phyloP scores from a whole-genome alignment of 1,140 invertebrate species.

The Drosophila lowei region DNA sequence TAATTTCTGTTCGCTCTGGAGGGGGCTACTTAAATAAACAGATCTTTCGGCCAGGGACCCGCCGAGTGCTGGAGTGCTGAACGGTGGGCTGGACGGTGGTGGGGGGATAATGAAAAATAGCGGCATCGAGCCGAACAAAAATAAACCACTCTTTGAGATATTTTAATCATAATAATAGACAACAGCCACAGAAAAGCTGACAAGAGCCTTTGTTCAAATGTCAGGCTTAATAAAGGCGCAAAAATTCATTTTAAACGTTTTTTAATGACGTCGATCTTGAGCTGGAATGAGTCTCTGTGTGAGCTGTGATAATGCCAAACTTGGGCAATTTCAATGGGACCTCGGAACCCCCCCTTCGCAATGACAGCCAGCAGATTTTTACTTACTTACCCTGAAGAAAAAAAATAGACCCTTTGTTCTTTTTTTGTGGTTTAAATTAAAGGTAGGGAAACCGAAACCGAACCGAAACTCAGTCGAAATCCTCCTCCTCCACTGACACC shows the following conservation, averaged over 20 bases:
- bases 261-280: conserved; percentile 73
- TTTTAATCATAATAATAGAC: conserved; percentile 80
- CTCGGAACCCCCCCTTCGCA: conserved; percentile 7
- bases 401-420: conserved; percentile 43
- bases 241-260: conserved; percentile 81
- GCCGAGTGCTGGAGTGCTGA: conserved; percentile 11
- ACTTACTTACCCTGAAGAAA: conserved; percentile 21
- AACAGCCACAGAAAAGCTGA: conserved; percentile 71
- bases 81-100: neutral
- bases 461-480: conserved; percentile 56
- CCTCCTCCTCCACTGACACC: conserved; percentile 57
- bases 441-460: conserved; percentile 36
- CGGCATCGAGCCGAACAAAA: conserved; percentile 74
- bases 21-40: conserved; percentile 79
- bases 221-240: conserved; percentile 81
- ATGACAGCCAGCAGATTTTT: conserved; percentile 33
- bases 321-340: conserved; percentile 64
- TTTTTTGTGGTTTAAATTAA: conserved; percentile 58
- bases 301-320: conserved; percentile 37
- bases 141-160: conserved; percentile 72
- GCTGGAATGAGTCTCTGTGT: conserved; percentile 38
- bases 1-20: conserved; percentile 43
- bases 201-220: conserved; percentile 77
- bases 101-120: conserved; percentile 63
- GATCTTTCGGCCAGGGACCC: conserved; percentile 16